Evolutionary conservation across 2,113 vertebrate genomes (phyloP), one percentile per base, ranked within the genome.

Genomic region (Megaptera novaeangliae): DNA sequence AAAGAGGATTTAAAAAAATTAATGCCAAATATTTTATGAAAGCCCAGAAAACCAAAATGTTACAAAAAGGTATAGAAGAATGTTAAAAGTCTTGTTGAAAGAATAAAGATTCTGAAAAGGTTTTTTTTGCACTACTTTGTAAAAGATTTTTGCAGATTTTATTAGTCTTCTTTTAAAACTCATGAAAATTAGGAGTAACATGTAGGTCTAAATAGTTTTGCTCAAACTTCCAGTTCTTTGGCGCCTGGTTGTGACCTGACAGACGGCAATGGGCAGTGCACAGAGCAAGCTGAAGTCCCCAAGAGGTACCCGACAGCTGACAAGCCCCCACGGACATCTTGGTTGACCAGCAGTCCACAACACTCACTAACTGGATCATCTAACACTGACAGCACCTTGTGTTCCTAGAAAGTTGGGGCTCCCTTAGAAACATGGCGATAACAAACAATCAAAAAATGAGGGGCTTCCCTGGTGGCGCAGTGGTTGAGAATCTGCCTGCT

Each of bases 371-470:
- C 0, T 0, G n/a, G 71, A 92, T 75, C 52, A 93, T 41, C 61
- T 87, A 77, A 93, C 77, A 72, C n/a, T 29, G 34, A n/a, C 14
- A 64, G 71, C 34, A 91, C 44, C 36, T 94, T 74, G 31, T n/a
- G 96, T 1, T 41, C 74, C 69, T 57, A 55, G 78, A 96, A 59
- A 95, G 95, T 41, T 59, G 46, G 27, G 21, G 44, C 17, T 12
- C 55, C 55, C 41, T 66, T 52, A 90, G 52, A 0, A 57, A n/a
- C 34, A 77, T 8, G 63, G 49, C 46, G 49, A 23, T 61, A 64
- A 96, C 74, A 91, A 98, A 95, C 14, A 69, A 41, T 46, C 71
- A 66, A 64, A 92, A 92, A 82, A 81, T 7, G 64, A 46, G 44
- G 8, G 39, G 39, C 39, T 39, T 39, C 39, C 39, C 39, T 39